Evolutionary conservation across 2,797 vertebrate species (phyloP).

Genomic region (Lutjanus campechanus): DNA sequence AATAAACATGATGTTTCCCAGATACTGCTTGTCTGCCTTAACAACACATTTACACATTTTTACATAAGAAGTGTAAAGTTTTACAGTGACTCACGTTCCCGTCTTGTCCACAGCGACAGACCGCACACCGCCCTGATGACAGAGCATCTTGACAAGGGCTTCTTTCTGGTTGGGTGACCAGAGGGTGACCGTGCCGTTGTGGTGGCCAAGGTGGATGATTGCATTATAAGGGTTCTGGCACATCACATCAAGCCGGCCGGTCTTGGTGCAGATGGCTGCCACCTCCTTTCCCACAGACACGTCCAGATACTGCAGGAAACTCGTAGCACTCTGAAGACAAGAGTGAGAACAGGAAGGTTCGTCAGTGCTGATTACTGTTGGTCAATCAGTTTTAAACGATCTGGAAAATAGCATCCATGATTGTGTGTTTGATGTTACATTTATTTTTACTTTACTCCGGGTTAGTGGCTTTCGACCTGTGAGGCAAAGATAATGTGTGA

Average conservation of each 20-base stretch:
- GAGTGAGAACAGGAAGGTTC: background rate
- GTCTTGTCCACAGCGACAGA: constrained; percentile 89
- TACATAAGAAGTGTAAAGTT: background rate
- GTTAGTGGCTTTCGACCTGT: background rate
- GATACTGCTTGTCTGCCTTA: too few species aligned
- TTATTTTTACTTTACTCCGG: background rate
- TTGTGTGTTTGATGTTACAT: background rate
- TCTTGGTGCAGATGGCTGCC: constrained; percentile 86
- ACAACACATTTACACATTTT: too few species aligned
- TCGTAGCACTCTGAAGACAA: constrained; percentile 86
- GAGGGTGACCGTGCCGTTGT: constrained; percentile 91
- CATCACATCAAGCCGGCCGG: constrained; percentile 90
- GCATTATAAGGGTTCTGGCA: constrained; percentile 92
- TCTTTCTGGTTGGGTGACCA: constrained; percentile 93
- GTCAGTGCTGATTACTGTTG: background rate
- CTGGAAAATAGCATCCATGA: background rate
- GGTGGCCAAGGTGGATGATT: constrained; percentile 90
- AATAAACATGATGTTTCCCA: too few species aligned
- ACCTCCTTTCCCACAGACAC: constrained; percentile 93
- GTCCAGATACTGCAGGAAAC: constrained; percentile 94
- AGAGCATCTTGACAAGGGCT: constrained; percentile 91
- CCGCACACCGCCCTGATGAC: constrained; percentile 89
- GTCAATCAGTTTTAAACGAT: background rate
- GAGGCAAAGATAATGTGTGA: background rate
- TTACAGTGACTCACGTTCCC: constrained; percentile 87